phyloP scores from a whole-genome alignment of 2,888 invertebrate species.

The Erannis defoliaria region DNA sequence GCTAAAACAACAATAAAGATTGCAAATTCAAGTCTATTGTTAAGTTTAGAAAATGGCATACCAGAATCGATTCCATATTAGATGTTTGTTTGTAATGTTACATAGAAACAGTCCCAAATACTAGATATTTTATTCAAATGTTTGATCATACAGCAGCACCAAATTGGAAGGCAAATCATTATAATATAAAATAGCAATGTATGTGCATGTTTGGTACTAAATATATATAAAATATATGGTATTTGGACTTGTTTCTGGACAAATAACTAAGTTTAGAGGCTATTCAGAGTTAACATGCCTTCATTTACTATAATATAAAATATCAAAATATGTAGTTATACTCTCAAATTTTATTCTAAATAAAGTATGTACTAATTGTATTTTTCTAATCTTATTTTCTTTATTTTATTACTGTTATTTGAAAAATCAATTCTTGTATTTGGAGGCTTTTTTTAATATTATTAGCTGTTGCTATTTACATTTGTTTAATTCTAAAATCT shows the following conservation, averaged over 20 bases:
- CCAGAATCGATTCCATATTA: constrained; percentile 17
- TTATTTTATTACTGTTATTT: constrained; percentile 69
- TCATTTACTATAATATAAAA: constrained; percentile 51
- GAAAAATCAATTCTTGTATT: constrained; percentile 67
- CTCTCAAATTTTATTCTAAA: constrained; percentile 60
- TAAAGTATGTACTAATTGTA: constrained; percentile 39
- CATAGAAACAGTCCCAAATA: constrained; percentile 34
- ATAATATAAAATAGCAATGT: neutral
- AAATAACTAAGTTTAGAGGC: constrained; percentile 63
- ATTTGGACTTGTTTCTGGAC: constrained; percentile 36
- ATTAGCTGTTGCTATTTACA: constrained; percentile 83
- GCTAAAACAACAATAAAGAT: too few species aligned
- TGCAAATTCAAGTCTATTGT: too few species aligned
- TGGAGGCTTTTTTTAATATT: constrained; percentile 75
- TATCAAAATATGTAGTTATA: constrained; percentile 47
- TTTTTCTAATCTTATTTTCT: constrained; percentile 58
- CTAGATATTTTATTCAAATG: constrained; percentile 28
- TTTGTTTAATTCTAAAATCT: constrained; percentile 74
- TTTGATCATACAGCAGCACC: constrained; percentile 4
- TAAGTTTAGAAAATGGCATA: too few species aligned
- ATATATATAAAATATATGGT: neutral
- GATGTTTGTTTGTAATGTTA: constrained; percentile 44
- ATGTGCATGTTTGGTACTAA: neutral
- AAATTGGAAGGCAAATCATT: neutral
- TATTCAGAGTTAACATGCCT: constrained; percentile 60